These are phyloP conservation scores for Trichopoda pennipes DNA, from an alignment of 2,888 invertebrate genomes.

Conservation along the genomic window DNA sequence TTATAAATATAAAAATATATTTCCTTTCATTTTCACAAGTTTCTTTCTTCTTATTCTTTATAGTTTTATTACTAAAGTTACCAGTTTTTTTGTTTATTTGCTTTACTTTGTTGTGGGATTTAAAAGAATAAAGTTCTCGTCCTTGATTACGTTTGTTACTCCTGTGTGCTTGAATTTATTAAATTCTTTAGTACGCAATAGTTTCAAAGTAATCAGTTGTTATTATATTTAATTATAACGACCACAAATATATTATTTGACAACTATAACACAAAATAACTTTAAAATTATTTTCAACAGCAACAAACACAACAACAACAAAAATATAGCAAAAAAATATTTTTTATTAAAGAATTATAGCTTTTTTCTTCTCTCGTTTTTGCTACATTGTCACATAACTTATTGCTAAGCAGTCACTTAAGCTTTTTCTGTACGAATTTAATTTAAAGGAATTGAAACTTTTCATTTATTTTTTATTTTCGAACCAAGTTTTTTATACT, in stretches of 20 bases:
- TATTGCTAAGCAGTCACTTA: too few species aligned
- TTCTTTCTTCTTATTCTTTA: slow-evolving; percentile 22
- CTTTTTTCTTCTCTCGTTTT: background rate
- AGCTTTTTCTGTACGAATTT: too few species aligned
- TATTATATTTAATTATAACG: slow-evolving; percentile 67
- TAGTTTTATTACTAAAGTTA: slow-evolving; percentile 52
- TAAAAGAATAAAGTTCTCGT: slow-evolving; percentile 8
- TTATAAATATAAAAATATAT: background rate
- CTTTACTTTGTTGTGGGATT: slow-evolving; percentile 1
- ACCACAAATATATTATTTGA: slow-evolving; percentile 64
- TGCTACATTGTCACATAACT: too few species aligned
- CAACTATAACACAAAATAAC: slow-evolving; percentile 39
- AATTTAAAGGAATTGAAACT: too few species aligned
- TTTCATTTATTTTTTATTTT: too few species aligned
- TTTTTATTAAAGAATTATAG: too few species aligned
- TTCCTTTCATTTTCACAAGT: slow-evolving; percentile 13
- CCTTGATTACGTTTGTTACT: background rate
- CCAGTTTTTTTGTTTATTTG: background rate
- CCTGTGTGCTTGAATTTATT: background rate
- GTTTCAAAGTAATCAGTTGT: slow-evolving; percentile 34
- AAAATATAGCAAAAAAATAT: too few species aligned
- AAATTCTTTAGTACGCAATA: slow-evolving; percentile 11
- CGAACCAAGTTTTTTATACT: too few species aligned
- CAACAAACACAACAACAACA: too few species aligned
- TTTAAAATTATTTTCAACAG: too few species aligned